These are phyloP conservation scores for Helicolenus hilgendorfi DNA, from an alignment of 2,797 vertebrate genomes.

Conservation along the genomic window DNA sequence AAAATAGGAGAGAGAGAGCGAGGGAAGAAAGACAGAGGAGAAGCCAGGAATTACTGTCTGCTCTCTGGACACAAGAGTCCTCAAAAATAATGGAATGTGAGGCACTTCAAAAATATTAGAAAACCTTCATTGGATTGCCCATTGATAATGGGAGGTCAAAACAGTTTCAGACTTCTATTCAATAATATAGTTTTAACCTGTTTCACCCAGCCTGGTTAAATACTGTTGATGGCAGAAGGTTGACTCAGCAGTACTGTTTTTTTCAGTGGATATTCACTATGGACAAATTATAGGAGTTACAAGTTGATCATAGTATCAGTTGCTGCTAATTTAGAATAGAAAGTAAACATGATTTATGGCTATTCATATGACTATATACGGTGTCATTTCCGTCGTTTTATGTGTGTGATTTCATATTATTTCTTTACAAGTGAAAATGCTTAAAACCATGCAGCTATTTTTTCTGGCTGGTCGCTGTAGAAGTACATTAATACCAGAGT, in stretches of 20 bases:
- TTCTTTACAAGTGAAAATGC: not conserved
- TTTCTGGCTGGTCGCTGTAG: not conserved
- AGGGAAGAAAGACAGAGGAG: not conserved
- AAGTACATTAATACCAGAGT: conserved; percentile 59
- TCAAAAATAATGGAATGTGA: conserved; percentile 48
- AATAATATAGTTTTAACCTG: not conserved
- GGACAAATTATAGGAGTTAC: not conserved
- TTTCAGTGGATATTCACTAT: not conserved
- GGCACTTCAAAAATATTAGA: conserved; percentile 23
- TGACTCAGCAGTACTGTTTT: not conserved
- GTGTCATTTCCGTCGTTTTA: not conserved
- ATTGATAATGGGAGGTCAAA: conserved; percentile 33
- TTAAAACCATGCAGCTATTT: not conserved
- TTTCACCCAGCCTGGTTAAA: not conserved
- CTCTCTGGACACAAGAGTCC: conserved; percentile 44
- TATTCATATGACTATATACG: not conserved
- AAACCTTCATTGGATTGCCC: conserved; percentile 14
- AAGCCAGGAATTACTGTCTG: not conserved
- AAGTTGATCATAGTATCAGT: not conserved
- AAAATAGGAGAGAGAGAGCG: conserved; percentile 16
- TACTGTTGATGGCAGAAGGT: not conserved
- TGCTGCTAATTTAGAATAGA: not conserved
- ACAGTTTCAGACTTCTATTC: not conserved
- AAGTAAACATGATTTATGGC: not conserved
- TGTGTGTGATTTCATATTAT: not conserved